A percentile compares a stretch with the other conserved stretches of the same genome.
phyloP scores from a whole-genome alignment of 2,113 vertebrate species.

The Cairina moschata region DNA sequence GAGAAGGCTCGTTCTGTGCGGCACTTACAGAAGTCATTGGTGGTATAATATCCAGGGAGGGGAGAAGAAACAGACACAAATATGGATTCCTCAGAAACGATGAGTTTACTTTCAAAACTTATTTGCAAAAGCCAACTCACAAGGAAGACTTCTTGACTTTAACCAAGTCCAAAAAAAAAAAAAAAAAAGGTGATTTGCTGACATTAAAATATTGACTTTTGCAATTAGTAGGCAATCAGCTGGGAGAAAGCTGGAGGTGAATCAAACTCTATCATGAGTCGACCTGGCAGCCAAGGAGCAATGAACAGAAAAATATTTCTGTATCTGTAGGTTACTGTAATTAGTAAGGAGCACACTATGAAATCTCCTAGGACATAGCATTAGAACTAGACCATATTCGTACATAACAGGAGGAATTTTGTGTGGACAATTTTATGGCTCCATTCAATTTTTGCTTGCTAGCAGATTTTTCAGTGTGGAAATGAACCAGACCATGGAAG shows the following conservation, averaged over 20 bases:
- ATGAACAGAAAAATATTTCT: neutral
- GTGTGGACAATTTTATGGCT: neutral
- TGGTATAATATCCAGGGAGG: neutral
- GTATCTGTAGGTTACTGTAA: neutral
- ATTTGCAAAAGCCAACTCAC: neutral
- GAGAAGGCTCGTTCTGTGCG: neutral
- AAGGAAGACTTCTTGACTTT: neutral
- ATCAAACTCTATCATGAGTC: neutral
- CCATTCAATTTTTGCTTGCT: neutral
- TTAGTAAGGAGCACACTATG: slow-evolving; percentile 1
- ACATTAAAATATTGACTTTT: neutral
- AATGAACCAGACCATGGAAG: slow-evolving; percentile 39
- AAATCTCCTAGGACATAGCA: slow-evolving; percentile 15
- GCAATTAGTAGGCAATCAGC: neutral
- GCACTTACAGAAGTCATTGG: neutral
- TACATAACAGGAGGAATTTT: neutral
- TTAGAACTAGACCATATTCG: neutral
- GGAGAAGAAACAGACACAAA: neutral
- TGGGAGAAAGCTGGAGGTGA: neutral
- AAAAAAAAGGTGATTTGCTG: neutral
- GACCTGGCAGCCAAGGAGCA: neutral
- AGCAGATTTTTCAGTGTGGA: slow-evolving; percentile 19
- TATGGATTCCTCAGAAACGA: neutral
- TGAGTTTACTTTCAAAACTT: neutral
- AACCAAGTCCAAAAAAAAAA: neutral